Conservation (phyloP, 2,113 vertebrate species). For the Diglossa brunneiventris region DNA sequence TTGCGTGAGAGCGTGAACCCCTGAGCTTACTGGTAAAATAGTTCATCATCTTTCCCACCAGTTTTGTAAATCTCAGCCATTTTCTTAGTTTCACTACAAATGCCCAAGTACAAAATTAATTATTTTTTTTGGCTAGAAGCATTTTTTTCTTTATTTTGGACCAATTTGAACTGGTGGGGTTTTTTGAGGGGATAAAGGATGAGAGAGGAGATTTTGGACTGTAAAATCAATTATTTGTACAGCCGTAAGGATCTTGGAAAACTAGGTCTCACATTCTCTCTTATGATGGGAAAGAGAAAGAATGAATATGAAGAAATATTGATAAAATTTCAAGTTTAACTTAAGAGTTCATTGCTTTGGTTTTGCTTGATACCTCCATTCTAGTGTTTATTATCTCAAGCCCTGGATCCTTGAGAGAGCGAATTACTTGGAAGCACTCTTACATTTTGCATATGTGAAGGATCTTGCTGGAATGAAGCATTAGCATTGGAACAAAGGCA, state of each 20-base stretch:
- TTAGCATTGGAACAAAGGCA: neutral
- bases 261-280: slow-evolving; percentile 19
- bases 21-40: neutral
- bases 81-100: neutral
- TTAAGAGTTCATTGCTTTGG: slow-evolving; percentile 18
- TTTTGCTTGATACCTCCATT: slow-evolving; percentile 33
- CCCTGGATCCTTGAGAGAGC: neutral
- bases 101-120: neutral
- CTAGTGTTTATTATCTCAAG: slow-evolving; percentile 62
- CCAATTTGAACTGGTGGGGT: neutral
- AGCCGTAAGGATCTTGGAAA: slow-evolving; percentile 45
- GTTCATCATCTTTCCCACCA: neutral
- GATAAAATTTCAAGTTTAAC: slow-evolving; percentile 44
- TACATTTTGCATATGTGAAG: slow-evolving; percentile 31
- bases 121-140: slow-evolving; percentile 22
- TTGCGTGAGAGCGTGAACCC: fast-evolving
- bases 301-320: neutral
- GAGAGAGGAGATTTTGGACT: slow-evolving; percentile 51
- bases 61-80: neutral
- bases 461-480: slow-evolving; percentile 30
- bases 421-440: slow-evolving; percentile 23
- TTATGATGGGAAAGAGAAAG: slow-evolving; percentile 56
- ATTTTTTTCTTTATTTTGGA: slow-evolving; percentile 58
- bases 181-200: slow-evolving; percentile 26
- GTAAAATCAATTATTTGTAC: slow-evolving; percentile 66